Conservation (phyloP, 2,113 vertebrate species). For the Genyomyrus donnyi region DNA sequence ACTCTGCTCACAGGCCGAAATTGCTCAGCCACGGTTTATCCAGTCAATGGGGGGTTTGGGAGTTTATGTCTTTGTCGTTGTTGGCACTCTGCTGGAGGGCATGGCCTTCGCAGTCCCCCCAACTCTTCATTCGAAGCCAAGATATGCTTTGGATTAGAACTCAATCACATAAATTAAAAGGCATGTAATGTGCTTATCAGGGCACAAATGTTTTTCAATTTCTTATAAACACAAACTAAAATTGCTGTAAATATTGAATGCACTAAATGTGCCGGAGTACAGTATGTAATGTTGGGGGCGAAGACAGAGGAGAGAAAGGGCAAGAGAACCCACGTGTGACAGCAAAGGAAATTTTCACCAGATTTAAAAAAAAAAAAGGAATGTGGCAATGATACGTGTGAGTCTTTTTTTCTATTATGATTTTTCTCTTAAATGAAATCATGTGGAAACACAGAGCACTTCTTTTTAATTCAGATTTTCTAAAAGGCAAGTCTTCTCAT, state of each 20-base stretch:
- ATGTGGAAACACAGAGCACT: background rate
- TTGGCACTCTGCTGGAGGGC: background rate
- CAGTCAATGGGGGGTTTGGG: background rate
- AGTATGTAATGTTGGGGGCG: background rate
- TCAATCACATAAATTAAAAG: slow-evolving; percentile 56
- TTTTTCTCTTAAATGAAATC: background rate
- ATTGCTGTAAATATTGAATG: slow-evolving; percentile 26
- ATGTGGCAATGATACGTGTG: background rate
- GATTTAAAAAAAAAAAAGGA: background rate
- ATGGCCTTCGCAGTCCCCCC: background rate
- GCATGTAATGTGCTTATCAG: slow-evolving; percentile 55
- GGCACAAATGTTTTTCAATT: slow-evolving; percentile 31
- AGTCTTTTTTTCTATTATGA: background rate
- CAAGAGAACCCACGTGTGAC: background rate
- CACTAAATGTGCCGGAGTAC: background rate
- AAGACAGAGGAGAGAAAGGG: background rate
- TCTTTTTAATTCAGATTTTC: background rate
- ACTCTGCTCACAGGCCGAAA: background rate
- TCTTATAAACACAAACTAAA: slow-evolving; percentile 32
- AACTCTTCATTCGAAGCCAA: slow-evolving; percentile 30
- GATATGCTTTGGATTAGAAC: slow-evolving; percentile 57
- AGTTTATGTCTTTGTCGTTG: background rate
- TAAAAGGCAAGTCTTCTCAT: background rate
- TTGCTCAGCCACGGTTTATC: background rate
- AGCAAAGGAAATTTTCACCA: background rate